A percentile compares a stretch with the other conserved stretches of the same genome.
Conservation (phyloP, 2,113 vertebrate genomes). For the Saimiri boliviensis region DNA sequence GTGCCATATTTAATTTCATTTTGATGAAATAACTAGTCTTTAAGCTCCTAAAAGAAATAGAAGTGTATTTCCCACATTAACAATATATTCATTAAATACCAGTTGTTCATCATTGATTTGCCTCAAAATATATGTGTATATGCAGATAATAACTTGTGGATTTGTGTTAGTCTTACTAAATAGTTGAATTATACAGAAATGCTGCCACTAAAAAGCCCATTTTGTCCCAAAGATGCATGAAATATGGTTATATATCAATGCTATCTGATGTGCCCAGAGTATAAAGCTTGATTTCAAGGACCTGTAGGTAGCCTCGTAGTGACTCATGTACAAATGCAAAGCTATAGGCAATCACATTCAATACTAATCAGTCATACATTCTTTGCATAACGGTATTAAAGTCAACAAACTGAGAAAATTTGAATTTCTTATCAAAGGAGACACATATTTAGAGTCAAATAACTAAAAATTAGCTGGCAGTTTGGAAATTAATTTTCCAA, state of each 20-base stretch:
- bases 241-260: background rate
- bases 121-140: background rate
- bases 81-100: background rate
- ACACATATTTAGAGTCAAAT: background rate
- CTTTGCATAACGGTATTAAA: background rate
- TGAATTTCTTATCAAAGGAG: background rate
- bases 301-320: background rate
- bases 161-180: background rate
- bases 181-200: background rate
- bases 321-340: background rate
- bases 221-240: background rate
- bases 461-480: background rate
- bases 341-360: background rate
- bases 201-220: background rate
- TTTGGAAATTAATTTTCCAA: background rate
- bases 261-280: background rate
- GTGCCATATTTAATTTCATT: conserved; percentile 5
- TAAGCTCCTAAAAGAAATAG: background rate
- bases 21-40: background rate
- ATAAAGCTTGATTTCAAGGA: background rate
- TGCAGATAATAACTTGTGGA: background rate
- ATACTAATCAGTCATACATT: background rate
- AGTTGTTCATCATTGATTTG: background rate
- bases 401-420: background rate
- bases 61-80: background rate